phyloP scores from a whole-genome alignment of 2,888 invertebrate genomes.

The Diaperis boleti region DNA sequence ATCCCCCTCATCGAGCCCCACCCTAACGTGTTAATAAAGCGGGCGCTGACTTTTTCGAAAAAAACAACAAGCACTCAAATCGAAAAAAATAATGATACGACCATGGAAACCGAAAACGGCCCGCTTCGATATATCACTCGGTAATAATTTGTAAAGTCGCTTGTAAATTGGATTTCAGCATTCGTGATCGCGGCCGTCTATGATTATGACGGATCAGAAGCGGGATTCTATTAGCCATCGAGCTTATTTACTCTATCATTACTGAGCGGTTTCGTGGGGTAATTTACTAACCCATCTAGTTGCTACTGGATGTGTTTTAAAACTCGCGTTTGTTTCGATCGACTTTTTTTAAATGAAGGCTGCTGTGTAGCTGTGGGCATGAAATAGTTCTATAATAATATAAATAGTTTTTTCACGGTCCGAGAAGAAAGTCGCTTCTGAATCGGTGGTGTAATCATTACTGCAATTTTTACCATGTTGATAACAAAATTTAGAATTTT shows the following conservation, averaged over 20 bases:
- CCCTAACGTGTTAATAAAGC: slow-evolving; percentile 6
- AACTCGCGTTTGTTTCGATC: slow-evolving; percentile 5
- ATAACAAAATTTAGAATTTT: too few relatives aligned
- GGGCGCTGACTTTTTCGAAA: slow-evolving; percentile 2
- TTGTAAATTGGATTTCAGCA: slow-evolving; percentile 57
- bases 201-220: slow-evolving; percentile 53
- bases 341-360: not conserved
- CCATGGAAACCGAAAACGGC: slow-evolving; percentile 12
- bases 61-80: not conserved
- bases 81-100: slow-evolving; percentile 17
- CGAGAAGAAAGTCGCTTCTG: too few relatives aligned
- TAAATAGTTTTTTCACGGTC: too few relatives aligned
- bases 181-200: slow-evolving; percentile 50
- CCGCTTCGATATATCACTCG: slow-evolving; percentile 35
- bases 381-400: too few relatives aligned
- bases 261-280: slow-evolving; percentile 51
- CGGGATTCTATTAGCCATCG: slow-evolving; percentile 40
- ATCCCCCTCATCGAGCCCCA: not conserved
- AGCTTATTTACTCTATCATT: slow-evolving; percentile 48
- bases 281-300: slow-evolving; percentile 51
- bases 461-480: too few relatives aligned
- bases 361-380: not conserved
- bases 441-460: too few relatives aligned
- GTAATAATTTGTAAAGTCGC: slow-evolving; percentile 56
- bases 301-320: slow-evolving; percentile 50